phyloP scores from a whole-genome alignment of 2,113 vertebrate species.

The Sterna hirundo region DNA sequence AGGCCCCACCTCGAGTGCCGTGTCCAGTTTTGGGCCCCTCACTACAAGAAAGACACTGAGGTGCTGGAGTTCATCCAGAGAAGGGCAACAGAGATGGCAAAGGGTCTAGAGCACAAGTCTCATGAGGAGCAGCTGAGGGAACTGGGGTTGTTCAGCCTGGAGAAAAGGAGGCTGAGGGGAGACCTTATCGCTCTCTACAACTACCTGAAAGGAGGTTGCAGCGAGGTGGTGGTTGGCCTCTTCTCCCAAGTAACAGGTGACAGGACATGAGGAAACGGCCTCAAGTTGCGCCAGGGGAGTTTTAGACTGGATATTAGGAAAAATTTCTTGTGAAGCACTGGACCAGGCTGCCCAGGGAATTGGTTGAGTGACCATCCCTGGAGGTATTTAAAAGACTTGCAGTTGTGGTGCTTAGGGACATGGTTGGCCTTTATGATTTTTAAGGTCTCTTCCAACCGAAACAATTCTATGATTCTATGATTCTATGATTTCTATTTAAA shows the following conservation, averaged over 20 bases:
- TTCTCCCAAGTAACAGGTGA: neutral
- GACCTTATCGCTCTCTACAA: neutral
- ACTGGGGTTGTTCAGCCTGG: neutral
- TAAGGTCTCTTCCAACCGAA: neutral
- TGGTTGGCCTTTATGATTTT: neutral
- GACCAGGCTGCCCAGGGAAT: neutral
- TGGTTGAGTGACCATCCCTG: neutral
- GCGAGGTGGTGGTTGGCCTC: neutral
- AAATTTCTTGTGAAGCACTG: neutral
- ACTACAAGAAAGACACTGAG: neutral
- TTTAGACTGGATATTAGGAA: neutral
- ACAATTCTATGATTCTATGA: neutral
- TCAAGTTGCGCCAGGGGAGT: neutral
- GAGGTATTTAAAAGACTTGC: neutral
- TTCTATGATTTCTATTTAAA: slow-evolving; percentile 37
- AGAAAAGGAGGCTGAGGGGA: neutral
- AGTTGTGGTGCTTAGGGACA: neutral
- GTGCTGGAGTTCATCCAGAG: neutral
- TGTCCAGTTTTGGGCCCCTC: neutral
- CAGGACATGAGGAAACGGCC: neutral
- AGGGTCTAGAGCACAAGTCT: neutral
- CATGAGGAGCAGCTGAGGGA: neutral
- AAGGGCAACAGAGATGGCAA: neutral
- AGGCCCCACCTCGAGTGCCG: neutral
- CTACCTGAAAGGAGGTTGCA: neutral